These are phyloP conservation scores for Phalacrocorax pelagicus DNA, from an alignment of 2,113 vertebrate genomes.

Conservation along the genomic window DNA sequence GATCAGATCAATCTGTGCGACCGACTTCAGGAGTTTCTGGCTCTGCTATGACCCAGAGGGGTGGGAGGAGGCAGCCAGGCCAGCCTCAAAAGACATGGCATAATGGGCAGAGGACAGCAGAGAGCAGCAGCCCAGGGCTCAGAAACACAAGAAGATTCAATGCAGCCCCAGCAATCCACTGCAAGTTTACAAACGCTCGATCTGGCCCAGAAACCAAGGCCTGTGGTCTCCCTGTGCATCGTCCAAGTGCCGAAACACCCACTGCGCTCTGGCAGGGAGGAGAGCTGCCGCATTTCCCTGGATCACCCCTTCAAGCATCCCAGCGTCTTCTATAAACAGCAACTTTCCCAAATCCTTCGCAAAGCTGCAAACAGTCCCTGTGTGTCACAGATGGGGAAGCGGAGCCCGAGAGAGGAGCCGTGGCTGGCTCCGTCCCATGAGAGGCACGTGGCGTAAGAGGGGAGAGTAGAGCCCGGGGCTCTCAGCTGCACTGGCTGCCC, in stretches of 20 bases:
- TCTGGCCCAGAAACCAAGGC: not conserved
- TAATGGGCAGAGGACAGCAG: not conserved
- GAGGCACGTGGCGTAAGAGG: not conserved
- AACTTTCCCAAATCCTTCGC: not conserved
- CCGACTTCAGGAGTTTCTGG: not conserved
- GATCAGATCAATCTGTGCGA: not conserved
- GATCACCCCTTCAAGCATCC: not conserved
- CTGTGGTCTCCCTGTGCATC: accelerated
- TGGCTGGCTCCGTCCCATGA: not conserved
- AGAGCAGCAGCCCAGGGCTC: not conserved
- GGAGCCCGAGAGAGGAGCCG: not conserved
- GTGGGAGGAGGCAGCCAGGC: not conserved
- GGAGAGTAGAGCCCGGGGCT: not conserved
- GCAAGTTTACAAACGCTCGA: not conserved
- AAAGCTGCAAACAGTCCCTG: not conserved
- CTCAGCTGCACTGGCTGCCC: accelerated
- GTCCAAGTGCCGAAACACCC: not conserved
- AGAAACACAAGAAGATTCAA: not conserved
- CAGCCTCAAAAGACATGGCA: not conserved
- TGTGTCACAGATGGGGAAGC: not conserved
- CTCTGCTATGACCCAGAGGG: not conserved
- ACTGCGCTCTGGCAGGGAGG: accelerated
- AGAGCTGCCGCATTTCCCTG: not conserved
- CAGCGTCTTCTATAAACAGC: not conserved
- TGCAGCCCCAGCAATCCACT: accelerated